Percentiles rank a stretch among this genome's conserved stretches.
phyloP scores from a whole-genome alignment of 53 echinoderm and acorn worm species.

The Glandiceps talaboti region DNA sequence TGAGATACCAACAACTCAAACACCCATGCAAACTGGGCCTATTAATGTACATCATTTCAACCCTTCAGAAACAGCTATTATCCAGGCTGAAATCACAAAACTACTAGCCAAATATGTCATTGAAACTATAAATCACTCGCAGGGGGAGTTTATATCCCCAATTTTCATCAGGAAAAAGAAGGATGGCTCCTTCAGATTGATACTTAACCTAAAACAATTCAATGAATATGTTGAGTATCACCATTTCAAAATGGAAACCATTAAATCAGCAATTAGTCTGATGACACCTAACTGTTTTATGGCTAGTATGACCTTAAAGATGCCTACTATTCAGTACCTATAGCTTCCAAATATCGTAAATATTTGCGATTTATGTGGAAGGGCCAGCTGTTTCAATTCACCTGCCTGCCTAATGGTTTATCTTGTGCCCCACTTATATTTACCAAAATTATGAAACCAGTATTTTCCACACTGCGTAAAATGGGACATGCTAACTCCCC shows the following conservation, averaged over 20 bases:
- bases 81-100: not conserved
- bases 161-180: not conserved
- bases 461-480: not conserved
- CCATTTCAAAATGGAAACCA: not conserved
- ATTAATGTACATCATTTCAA: no score
- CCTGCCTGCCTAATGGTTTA: not conserved
- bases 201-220: not conserved
- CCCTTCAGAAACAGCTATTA: no score
- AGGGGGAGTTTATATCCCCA: not conserved
- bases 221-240: not conserved
- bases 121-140: not conserved
- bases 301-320: no score
- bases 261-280: conserved; percentile 1
- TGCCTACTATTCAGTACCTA: conserved; percentile 1
- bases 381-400: not conserved
- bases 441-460: not conserved
- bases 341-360: not conserved
- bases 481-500: no score
- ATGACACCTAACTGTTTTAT: not conserved
- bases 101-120: not conserved
- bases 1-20: no score
- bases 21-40: no score
- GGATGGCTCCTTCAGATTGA: not conserved
- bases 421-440: not conserved
- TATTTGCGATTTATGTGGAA: conserved; percentile 3